Conservation (phyloP, 2,113 vertebrate genomes). For the Diadophis punctatus region DNA sequence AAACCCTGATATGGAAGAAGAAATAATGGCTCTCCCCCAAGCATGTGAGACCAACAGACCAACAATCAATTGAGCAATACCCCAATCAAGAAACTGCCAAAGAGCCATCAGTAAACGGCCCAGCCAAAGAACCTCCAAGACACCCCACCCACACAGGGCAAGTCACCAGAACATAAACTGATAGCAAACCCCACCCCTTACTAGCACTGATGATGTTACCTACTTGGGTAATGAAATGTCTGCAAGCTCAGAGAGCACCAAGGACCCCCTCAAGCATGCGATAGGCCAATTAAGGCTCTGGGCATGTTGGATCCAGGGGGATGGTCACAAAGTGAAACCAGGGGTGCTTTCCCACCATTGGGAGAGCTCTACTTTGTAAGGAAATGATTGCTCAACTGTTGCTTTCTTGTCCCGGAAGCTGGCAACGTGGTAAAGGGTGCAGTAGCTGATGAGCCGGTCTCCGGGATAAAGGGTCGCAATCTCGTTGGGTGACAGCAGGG, state of each 20-base stretch:
- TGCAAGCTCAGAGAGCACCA: neutral
- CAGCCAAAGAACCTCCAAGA: no score
- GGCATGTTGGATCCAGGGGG: neutral
- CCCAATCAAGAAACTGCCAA: no score
- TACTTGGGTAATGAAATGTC: no score
- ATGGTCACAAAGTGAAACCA: neutral
- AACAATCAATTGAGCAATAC: no score
- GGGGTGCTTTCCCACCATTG: neutral
- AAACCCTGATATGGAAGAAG: no score
- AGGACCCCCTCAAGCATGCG: neutral
- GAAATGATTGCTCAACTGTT: slow-evolving; percentile 50
- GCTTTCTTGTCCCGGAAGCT: slow-evolving; percentile 70
- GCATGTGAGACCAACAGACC: no score
- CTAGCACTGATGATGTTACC: no score
- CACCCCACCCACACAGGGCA: no score
- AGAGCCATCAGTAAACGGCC: no score
- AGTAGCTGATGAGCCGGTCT: slow-evolving; percentile 86
- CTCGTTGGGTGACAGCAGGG: slow-evolving; percentile 89
- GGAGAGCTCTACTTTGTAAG: neutral
- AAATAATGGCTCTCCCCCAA: neutral
- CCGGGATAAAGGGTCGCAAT: slow-evolving; percentile 91
- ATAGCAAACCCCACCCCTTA: no score
- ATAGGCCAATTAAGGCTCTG: neutral
- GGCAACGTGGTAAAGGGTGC: slow-evolving; percentile 84
- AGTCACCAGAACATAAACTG: no score